Evolutionary conservation across 2,888 invertebrate genomes (phyloP).

Genomic region (Bellardia pandia): DNA sequence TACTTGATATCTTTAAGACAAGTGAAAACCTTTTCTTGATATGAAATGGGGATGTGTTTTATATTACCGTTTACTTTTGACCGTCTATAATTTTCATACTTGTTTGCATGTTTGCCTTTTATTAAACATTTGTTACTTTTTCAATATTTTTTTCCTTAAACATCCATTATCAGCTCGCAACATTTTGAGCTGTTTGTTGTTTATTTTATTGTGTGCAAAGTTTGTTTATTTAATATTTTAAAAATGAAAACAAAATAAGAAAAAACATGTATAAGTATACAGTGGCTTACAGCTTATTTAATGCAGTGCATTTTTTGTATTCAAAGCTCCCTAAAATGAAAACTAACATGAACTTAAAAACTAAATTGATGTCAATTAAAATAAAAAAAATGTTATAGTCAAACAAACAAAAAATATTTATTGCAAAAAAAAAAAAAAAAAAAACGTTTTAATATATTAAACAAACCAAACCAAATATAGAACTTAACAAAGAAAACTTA

Average conservation of each 20-base stretch:
- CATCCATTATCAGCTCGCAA: constrained; percentile 45
- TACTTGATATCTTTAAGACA: constrained; percentile 8
- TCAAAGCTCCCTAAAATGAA: too few relatives aligned
- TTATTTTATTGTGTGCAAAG: constrained; percentile 61
- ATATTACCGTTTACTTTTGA: constrained; percentile 14
- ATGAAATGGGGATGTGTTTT: not conserved
- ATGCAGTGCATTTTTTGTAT: too few relatives aligned
- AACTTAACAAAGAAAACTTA: too few relatives aligned
- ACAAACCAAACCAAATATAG: too few relatives aligned
- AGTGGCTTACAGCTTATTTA: too few relatives aligned
- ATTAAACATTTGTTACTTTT: not conserved
- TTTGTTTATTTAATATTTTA: constrained; percentile 40
- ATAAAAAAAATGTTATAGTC: too few relatives aligned
- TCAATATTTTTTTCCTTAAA: not conserved
- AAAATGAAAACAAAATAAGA: constrained; percentile 1
- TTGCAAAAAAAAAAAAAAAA: too few relatives aligned
- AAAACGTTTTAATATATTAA: too few relatives aligned
- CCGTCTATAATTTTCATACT: constrained; percentile 23
- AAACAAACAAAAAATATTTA: too few relatives aligned
- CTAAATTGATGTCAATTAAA: too few relatives aligned
- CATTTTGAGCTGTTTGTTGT: constrained; percentile 61
- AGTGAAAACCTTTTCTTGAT: not conserved
- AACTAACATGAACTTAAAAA: too few relatives aligned
- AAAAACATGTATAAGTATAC: not conserved
- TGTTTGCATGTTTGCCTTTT: constrained; percentile 1